Percentiles rank a stretch among this genome's conserved stretches.
Conservation (phyloP, 1,140 invertebrate species). For the Latrodectus geometricus region DNA sequence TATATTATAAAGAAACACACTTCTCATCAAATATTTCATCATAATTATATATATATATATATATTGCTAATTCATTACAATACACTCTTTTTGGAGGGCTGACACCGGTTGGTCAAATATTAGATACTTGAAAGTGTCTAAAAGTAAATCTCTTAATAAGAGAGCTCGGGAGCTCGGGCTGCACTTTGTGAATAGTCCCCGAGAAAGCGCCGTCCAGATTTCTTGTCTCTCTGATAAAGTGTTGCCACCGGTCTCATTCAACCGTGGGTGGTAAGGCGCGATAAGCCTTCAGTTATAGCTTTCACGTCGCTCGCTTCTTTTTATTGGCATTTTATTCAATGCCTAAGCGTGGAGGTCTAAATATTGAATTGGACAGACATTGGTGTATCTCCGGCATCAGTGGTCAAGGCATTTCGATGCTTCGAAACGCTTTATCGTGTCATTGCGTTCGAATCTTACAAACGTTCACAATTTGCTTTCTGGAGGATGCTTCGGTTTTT, state of each 20-base stretch:
- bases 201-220: constrained; percentile 10
- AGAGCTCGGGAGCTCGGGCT: too few species aligned
- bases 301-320: constrained; percentile 30
- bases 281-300: constrained; percentile 55
- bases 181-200: constrained; percentile 19
- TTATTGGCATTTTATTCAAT: constrained; percentile 55
- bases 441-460: constrained; percentile 10
- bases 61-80: too few species aligned
- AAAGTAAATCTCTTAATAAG: too few species aligned
- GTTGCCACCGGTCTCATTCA: constrained; percentile 59
- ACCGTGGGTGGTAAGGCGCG: constrained; percentile 59
- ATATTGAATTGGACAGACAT: constrained; percentile 58
- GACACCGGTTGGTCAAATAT: too few species aligned
- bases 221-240: constrained; percentile 48
- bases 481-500: not conserved
- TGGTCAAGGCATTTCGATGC: constrained; percentile 13
- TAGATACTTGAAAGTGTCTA: too few species aligned
- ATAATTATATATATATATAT: too few species aligned
- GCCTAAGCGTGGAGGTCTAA: constrained; percentile 50
- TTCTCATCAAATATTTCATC: too few species aligned
- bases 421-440: constrained; percentile 43
- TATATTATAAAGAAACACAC: too few species aligned
- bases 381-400: not conserved
- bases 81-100: too few species aligned
- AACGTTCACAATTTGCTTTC: not conserved